Conservation (phyloP, 2,113 vertebrate species). For the Microcebus murinus region DNA sequence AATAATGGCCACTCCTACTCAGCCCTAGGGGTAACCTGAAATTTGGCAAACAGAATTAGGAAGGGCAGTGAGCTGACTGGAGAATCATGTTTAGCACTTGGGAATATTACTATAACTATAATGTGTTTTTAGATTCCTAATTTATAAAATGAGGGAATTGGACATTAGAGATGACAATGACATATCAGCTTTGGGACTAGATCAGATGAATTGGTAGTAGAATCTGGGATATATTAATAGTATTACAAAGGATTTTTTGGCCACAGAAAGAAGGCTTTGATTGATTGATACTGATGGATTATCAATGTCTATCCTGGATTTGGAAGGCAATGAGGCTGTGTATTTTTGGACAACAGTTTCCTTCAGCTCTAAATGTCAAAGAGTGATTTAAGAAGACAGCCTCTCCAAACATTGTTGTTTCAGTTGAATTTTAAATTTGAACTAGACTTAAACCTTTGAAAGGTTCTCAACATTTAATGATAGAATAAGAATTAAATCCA, state of each 20-base stretch:
- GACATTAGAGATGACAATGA: background rate
- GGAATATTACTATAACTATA: background rate
- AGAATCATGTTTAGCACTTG: background rate
- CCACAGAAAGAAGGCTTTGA: background rate
- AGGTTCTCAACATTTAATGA: background rate
- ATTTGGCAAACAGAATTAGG: background rate
- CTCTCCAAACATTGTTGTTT: background rate
- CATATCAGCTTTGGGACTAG: background rate
- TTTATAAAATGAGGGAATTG: background rate
- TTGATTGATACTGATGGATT: background rate
- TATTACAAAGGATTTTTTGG: background rate
- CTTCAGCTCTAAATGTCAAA: background rate
- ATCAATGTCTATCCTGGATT: background rate
- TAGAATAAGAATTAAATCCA: background rate
- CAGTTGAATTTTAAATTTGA: background rate
- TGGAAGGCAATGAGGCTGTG: fast-evolving
- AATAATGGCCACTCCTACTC: background rate
- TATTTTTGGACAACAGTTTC: background rate
- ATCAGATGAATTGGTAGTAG: background rate
- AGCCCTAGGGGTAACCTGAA: fast-evolving
- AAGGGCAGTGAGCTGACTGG: background rate
- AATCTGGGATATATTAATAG: background rate
- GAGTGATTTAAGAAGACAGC: background rate
- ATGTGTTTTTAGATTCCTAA: background rate
- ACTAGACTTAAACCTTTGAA: constrained; percentile 11